Base-by-base conservation (phyloP, 1,140 invertebrate genomes). In the Pentalonia nigronervosa region DNA sequence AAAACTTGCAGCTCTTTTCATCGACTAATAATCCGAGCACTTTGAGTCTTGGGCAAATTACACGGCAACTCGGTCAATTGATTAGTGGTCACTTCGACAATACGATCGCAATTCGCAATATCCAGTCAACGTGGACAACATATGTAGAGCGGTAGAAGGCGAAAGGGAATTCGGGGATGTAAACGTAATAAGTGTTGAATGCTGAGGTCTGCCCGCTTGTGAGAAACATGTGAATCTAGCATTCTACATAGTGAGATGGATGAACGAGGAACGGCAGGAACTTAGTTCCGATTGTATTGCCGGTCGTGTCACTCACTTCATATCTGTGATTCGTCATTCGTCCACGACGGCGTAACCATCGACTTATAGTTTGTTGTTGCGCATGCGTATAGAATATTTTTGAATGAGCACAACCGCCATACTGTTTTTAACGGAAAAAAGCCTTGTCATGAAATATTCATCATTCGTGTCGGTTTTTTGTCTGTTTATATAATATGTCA, bases 231-330 rank as follows among this genome's bases (percentile, higher is more conserved):
- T 53, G 91, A 84, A 92, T 81, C 56, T 25, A 30, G 3, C 20
- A n/a, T n/a, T n/a, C n/a, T n/a, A n/a, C n/a, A n/a, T n/a, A n/a
- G n/a, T n/a, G 20, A 92, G 34, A 20, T 34, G 1, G 6, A 36
- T 53, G 47, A 41, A 41, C 41, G 41, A 41, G 41, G 41, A 41
- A 41, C 41, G 41, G 41, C 41, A 41, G 1, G 41, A 56, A 92
- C 48, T 1, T 84, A 84, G 90, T 17, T 8, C 7, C 81, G 47
- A 45, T 30, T 21, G 45, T 83, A 9, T 50, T 21, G 91, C 91
- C 91, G 91, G 91, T 83, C 91, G 17, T 48, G 76, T 41, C 48
- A 23, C 91, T 83, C 9, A 92, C 76, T 81, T 91, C 90, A 81
- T 21, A 14, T 3, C 3, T 9, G 23, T 89, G 1, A 41, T 41